A percentile compares a stretch with the other conserved stretches of the same genome.
These are phyloP conservation scores for Lamellibrachia luymesi DNA, from an alignment of 1,140 invertebrate species.

Conservation along the genomic window DNA sequence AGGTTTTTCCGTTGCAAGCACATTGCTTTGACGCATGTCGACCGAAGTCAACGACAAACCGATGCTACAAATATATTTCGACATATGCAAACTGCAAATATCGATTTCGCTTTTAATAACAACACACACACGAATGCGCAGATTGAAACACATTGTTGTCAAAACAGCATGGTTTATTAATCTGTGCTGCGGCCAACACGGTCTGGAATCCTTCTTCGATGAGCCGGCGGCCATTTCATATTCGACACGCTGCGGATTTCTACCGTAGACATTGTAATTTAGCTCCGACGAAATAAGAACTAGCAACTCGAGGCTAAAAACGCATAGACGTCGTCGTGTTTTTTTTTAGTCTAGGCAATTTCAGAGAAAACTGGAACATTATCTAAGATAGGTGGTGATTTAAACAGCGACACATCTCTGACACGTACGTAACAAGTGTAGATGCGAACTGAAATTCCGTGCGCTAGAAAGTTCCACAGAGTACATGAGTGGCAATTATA, in stretches of 20 bases:
- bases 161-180: background rate
- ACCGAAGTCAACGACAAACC: background rate
- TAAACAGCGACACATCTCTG: no score
- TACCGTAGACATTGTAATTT: background rate
- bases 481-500: no score
- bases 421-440: no score
- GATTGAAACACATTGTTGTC: background rate
- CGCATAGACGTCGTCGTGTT: no score
- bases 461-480: no score
- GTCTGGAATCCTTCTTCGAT: background rate
- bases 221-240: background rate
- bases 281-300: background rate
- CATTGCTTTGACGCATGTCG: background rate
- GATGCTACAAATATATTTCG: background rate
- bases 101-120: background rate
- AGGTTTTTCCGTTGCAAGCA: background rate
- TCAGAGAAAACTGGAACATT: no score
- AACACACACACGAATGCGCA: background rate
- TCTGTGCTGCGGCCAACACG: background rate
- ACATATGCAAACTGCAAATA: background rate
- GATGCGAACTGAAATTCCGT: no score
- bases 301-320: background rate
- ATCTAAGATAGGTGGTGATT: no score
- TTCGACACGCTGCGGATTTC: background rate
- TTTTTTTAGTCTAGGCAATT: no score